Base-by-base conservation (phyloP, 2,888 invertebrate species). In the Didymodactylos carnosus region DNA sequence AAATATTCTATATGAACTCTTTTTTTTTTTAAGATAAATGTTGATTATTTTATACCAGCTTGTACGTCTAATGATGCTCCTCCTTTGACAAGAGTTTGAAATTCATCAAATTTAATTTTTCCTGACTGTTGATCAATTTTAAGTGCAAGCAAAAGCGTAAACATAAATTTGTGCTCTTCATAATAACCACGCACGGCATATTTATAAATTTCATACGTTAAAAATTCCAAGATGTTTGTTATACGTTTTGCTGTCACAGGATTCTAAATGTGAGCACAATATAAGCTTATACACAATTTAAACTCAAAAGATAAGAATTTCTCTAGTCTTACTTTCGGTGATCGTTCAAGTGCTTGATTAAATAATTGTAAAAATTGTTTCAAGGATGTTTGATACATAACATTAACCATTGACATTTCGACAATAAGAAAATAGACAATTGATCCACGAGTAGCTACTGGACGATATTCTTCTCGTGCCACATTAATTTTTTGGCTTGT, bases 351-450 rank as follows among this genome's bases (percentile, higher is more conserved):
- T 40, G 83, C 83, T 29, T 79, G 76, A 75, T 83, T 82, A 78
- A 84, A 84, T 41, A 83, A 78, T 70, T 79, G 78, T 16, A 84
- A 78, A 79, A 84, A 84, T 79, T 84, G 83, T 76, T 80, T 79
- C 41, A 84, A 79, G 13, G 83, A 82, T 1, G 83, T 84, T 79
- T 84, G 83, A 78, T 84, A 84, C 84, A 84, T 84, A 72, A 76
- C 76, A 77, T 83, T 84, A 41, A 84, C 83, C 75, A 82, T 77
- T 74, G 80, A 79, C 83, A 84, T 83, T 78, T 84, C 83, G 10
- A 80, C 80, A 74, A 84, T 83, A 75, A 84, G 78, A 80, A 84
- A 84, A 76, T 84, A 84, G 72, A 84, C 77, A 76, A 84, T 82
- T 75, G 81, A 81, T 69, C 83, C 84, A 41, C 84, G 77, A 6